phyloP scores from a whole-genome alignment of 2,797 vertebrate species.

The Hippocampus kuda region DNA sequence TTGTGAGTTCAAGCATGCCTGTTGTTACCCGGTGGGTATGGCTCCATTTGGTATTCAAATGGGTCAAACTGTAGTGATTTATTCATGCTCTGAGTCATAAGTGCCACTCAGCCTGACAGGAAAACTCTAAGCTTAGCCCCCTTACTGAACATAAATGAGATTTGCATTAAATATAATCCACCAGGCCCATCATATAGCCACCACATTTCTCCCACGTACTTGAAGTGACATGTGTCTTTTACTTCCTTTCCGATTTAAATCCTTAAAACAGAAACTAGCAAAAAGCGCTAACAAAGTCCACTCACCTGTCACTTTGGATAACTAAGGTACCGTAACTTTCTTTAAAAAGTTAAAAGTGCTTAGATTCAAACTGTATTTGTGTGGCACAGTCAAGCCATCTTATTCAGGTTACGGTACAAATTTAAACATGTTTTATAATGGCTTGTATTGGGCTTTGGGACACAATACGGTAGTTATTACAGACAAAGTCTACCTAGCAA shows the following conservation, averaged over 20 bases:
- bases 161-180: conserved; percentile 6
- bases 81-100: conserved; percentile 62
- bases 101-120: conserved; percentile 53
- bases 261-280: not conserved
- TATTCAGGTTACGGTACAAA: too few species aligned
- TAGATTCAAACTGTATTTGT: too few species aligned
- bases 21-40: conserved; percentile 37
- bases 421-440: too few species aligned
- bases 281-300: too few species aligned
- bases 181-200: not conserved
- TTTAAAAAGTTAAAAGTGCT: not conserved
- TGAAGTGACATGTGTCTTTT: not conserved
- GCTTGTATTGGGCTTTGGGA: not conserved
- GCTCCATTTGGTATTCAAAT: conserved; percentile 66
- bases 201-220: not conserved
- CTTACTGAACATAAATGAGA: conserved; percentile 17
- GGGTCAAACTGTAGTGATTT: conserved; percentile 65
- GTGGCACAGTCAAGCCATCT: too few species aligned
- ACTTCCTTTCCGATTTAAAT: not conserved
- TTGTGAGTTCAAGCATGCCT: conserved; percentile 41
- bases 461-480: not conserved
- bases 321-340: too few species aligned
- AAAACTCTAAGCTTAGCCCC: conserved; percentile 25
- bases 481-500: not conserved
- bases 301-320: too few species aligned